Percentiles rank a stretch among this genome's conserved stretches.
phyloP scores from a whole-genome alignment of 2,113 vertebrate genomes.

The Beaufortia kweichowensis region DNA sequence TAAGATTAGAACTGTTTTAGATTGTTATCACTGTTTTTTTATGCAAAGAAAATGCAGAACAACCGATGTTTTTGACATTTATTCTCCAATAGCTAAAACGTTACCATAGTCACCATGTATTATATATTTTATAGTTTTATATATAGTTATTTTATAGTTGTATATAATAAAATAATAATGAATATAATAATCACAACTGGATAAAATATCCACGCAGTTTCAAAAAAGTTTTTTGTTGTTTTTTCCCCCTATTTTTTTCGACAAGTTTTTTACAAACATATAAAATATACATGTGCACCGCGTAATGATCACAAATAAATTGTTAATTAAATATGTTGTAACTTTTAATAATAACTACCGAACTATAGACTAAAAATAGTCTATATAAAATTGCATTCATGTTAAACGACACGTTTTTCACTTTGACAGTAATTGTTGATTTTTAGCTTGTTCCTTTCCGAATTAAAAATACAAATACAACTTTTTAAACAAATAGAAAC shows the following conservation, averaged over 20 bases:
- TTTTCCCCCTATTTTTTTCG: too few relatives aligned
- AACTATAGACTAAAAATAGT: not conserved
- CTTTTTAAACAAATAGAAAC: not conserved
- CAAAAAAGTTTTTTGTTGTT: too few relatives aligned
- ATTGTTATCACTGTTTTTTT: not conserved
- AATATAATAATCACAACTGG: too few relatives aligned
- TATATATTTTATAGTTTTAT: too few relatives aligned
- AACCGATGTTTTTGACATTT: not conserved
- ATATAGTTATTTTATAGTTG: too few relatives aligned
- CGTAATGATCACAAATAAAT: not conserved
- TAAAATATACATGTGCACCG: not conserved
- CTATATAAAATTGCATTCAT: not conserved
- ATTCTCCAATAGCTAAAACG: not conserved
- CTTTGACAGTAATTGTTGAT: not conserved
- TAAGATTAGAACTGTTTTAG: not conserved
- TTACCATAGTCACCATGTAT: not conserved
- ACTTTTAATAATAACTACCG: not conserved
- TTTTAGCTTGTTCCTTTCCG: not conserved
- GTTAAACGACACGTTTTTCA: not conserved
- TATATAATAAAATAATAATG: not conserved
- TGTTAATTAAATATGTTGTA: slow-evolving; percentile 2
- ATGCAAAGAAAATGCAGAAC: not conserved
- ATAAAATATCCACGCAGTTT: too few relatives aligned
- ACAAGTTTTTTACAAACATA: slow-evolving; percentile 1
- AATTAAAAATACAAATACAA: not conserved